phyloP scores from a whole-genome alignment of 1,140 invertebrate genomes.

The Dermatophagoides farinae region DNA sequence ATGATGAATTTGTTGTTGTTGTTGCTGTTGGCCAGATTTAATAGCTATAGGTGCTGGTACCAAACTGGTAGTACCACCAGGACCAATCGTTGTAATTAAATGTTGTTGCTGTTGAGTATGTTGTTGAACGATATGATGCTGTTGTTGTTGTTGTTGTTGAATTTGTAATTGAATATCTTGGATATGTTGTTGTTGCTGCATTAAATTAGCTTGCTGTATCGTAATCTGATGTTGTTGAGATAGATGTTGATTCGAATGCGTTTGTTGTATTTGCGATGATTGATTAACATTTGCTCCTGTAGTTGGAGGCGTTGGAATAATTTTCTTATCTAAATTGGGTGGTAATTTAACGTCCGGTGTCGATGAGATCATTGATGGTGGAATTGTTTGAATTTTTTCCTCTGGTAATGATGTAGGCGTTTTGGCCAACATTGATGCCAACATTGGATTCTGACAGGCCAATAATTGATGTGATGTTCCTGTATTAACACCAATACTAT shows the following conservation, averaged over 20 bases:
- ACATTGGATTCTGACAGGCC: constrained; percentile 22
- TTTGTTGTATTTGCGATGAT: constrained; percentile 4
- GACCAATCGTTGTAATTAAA: not conserved
- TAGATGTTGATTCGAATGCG: constrained; percentile 1
- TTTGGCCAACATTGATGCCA: constrained; percentile 22
- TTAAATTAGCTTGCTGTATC: constrained; percentile 13
- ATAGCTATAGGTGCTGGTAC: constrained; percentile 1
- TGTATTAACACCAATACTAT: not conserved
- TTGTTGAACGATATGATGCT: constrained; percentile 11
- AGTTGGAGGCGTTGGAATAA: constrained; percentile 12
- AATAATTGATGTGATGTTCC: constrained; percentile 11
- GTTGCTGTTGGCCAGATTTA: not conserved
- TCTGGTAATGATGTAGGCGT: constrained; percentile 18
- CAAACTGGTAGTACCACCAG: not conserved
- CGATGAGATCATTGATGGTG: constrained; percentile 18
- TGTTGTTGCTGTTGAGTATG: constrained; percentile 8
- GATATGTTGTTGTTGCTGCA: constrained; percentile 20
- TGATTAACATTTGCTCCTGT: constrained; percentile 2
- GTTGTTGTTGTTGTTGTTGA: constrained; percentile 18
- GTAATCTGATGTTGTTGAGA: not conserved
- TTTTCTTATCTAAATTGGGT: constrained; percentile 21
- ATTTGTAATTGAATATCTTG: constrained; percentile 19
- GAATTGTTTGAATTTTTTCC: constrained; percentile 18
- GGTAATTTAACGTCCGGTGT: constrained; percentile 22
- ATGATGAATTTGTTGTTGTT: not conserved